phyloP scores from a whole-genome alignment of 2,888 invertebrate species.

The Amblyjoppa fuscipennis region DNA sequence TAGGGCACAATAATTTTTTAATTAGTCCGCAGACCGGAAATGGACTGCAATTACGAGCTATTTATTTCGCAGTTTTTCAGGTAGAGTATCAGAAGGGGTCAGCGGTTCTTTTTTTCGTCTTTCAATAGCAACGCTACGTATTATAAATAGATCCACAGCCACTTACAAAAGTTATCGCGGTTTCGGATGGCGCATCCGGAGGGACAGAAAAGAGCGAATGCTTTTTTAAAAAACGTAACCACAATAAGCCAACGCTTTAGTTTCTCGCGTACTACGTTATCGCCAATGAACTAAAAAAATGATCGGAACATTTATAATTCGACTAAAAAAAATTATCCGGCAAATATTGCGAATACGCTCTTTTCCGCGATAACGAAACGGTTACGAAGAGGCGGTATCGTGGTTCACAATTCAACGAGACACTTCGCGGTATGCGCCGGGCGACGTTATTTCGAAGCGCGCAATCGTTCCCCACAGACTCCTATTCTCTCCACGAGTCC shows the following conservation, averaged over 20 bases:
- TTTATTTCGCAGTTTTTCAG: background rate
- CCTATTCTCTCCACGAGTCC: slow-evolving; percentile 49
- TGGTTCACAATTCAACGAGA: slow-evolving; percentile 46
- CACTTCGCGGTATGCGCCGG: slow-evolving; percentile 3
- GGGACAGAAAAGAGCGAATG: background rate
- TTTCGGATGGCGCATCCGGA: background rate
- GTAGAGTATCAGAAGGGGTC: background rate
- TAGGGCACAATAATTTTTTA: background rate
- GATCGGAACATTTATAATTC: background rate
- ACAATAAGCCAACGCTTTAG: background rate
- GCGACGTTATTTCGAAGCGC: slow-evolving; percentile 44
- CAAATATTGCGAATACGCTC: slow-evolving; percentile 30
- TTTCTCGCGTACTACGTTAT: background rate
- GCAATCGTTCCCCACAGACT: slow-evolving; percentile 61
- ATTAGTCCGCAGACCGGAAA: background rate
- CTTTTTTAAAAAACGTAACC: background rate
- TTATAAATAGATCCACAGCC: background rate
- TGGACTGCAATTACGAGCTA: background rate
- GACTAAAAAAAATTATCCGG: slow-evolving; percentile 1
- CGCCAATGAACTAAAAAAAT: background rate
- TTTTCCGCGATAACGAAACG: slow-evolving; percentile 19
- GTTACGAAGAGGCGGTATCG: slow-evolving; percentile 15
- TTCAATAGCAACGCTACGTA: background rate
- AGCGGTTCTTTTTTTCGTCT: background rate
- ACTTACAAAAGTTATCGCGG: background rate